phyloP scores from a whole-genome alignment of 2,888 invertebrate species.

The Rhopalosiphum nymphaeae region DNA sequence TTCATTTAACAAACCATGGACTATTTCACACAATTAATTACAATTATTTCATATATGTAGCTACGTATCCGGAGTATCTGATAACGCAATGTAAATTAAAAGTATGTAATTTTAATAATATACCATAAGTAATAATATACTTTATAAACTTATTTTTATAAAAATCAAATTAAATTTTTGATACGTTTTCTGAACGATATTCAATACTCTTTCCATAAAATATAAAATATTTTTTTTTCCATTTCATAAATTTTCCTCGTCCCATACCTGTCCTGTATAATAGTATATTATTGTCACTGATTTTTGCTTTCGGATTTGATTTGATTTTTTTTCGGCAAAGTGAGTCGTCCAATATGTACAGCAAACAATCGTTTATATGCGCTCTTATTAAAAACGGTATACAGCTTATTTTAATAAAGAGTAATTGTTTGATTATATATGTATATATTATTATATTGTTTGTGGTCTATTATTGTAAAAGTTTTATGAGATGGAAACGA shows the following conservation, averaged over 20 bases:
- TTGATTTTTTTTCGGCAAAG: not conserved
- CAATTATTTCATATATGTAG: not conserved
- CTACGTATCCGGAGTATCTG: not conserved
- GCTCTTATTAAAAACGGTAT: not conserved
- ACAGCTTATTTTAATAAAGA: not conserved
- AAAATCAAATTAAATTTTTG: not conserved
- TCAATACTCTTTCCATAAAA: not conserved
- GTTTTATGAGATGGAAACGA: not conserved
- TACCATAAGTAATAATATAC: not conserved
- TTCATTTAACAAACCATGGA: not conserved
- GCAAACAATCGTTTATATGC: not conserved
- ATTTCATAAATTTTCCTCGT: not conserved
- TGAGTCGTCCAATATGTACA: not conserved
- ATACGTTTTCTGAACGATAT: not conserved
- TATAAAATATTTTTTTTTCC: not conserved
- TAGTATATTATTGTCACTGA: not conserved
- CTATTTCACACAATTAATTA: not conserved
- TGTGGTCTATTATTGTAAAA: not conserved
- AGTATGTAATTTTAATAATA: not conserved
- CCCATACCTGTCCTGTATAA: not conserved
- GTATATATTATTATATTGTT: not conserved
- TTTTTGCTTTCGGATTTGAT: not conserved
- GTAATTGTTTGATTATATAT: not conserved
- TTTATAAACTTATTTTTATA: not conserved
- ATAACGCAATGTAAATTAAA: not conserved